Evolutionary conservation across 2,797 vertebrate species (phyloP).

Genomic region (Cynodonichthys magdalenae): DNA sequence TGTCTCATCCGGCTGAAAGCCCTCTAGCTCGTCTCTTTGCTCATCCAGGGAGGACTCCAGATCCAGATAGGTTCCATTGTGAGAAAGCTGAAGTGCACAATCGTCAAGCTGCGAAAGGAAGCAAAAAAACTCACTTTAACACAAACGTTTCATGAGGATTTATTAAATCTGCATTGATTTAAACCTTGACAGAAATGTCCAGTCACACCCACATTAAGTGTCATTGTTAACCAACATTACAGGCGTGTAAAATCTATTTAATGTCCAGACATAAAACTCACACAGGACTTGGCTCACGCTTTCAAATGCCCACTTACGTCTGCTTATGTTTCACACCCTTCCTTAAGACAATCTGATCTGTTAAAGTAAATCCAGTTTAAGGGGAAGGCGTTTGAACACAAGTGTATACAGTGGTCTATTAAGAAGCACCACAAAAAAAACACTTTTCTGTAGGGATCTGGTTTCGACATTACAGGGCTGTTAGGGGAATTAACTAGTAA

Average conservation of each 20-base stretch:
- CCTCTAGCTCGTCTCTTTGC: conserved; percentile 92
- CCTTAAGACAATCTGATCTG: conserved; percentile 45
- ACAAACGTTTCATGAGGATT: not conserved
- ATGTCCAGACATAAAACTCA: conserved; percentile 32
- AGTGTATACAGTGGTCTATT: conserved; percentile 35
- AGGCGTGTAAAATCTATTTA: conserved; percentile 24
- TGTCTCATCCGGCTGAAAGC: conserved; percentile 90
- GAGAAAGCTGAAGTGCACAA: conserved; percentile 92
- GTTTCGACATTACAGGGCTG: conserved; percentile 62
- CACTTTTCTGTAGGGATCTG: conserved; percentile 38
- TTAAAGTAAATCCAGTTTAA: conserved; percentile 57
- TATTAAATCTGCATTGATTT: not conserved
- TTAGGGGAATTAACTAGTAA: conserved; percentile 59
- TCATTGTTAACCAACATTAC: conserved; percentile 19
- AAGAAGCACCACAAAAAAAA: conserved; percentile 14
- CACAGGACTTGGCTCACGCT: conserved; percentile 30
- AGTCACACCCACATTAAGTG: conserved; percentile 13
- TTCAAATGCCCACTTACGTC: conserved; percentile 28
- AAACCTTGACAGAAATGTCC: not conserved
- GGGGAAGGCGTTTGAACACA: conserved; percentile 33
- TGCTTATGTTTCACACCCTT: conserved; percentile 53
- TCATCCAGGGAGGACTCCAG: conserved; percentile 93
- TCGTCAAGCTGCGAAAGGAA: conserved; percentile 87
- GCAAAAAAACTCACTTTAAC: conserved; percentile 3
- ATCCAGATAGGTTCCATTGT: conserved; percentile 94